phyloP scores from a whole-genome alignment of 2,888 invertebrate genomes.

The Limnephilus auricula region DNA sequence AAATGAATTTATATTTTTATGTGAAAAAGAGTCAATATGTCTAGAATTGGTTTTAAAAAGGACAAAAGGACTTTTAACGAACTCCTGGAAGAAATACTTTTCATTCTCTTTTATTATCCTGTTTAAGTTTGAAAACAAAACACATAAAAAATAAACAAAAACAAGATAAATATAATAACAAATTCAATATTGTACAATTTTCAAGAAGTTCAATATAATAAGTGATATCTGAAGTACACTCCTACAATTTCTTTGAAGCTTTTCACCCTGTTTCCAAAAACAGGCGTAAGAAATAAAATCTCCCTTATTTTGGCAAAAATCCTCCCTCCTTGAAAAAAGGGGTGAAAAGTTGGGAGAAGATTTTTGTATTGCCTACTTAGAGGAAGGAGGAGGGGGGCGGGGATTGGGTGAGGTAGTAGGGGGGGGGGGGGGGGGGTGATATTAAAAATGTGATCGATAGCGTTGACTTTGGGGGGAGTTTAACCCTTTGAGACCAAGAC shows the following conservation, averaged over 20 bases:
- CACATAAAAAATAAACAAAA: not conserved
- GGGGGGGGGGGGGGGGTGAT: conserved; percentile 57
- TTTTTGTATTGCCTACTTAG: conserved; percentile 35
- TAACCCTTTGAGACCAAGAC: conserved; percentile 11
- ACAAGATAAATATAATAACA: not conserved
- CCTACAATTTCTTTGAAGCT: not conserved
- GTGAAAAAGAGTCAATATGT: no score
- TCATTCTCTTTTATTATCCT: no score
- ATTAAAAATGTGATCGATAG: conserved; percentile 66
- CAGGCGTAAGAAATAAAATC: conserved; percentile 51
- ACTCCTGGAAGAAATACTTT: no score
- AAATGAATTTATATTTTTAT: no score
- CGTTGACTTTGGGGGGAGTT: conserved; percentile 58
- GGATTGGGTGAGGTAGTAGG: conserved; percentile 33
- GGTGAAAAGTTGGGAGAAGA: conserved; percentile 24
- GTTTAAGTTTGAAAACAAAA: no score
- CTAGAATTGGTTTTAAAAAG: no score
- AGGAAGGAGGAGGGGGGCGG: not conserved
- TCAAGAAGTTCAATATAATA: not conserved
- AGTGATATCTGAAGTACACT: not conserved
- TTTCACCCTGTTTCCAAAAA: conserved; percentile 14
- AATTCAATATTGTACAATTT: not conserved
- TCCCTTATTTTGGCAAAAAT: conserved; percentile 49
- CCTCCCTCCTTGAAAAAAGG: conserved; percentile 46
- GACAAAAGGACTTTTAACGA: no score